These are phyloP conservation scores for Drosophila aldrichi DNA, from an alignment of 2,888 invertebrate genomes.

Conservation along the genomic window DNA sequence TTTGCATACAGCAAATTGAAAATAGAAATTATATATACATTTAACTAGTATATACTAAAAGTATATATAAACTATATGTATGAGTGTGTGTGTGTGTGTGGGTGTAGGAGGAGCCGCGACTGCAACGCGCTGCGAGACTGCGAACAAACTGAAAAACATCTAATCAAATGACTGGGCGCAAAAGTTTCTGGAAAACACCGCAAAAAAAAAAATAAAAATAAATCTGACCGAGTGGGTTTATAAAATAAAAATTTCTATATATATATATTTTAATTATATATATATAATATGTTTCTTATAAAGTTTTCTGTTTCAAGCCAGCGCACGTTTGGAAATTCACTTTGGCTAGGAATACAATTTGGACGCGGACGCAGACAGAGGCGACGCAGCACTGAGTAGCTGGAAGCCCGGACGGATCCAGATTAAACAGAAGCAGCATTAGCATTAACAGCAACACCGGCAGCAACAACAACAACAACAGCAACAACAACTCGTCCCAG, in stretches of 20 bases:
- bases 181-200: slow-evolving; percentile 44
- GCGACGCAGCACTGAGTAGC: slow-evolving; percentile 51
- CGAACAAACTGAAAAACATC: slow-evolving; percentile 49
- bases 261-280: slow-evolving; percentile 3
- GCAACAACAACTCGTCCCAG: slow-evolving; percentile 23
- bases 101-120: slow-evolving; percentile 32
- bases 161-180: slow-evolving; percentile 49
- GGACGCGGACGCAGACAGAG: slow-evolving; percentile 48
- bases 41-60: background rate
- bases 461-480: slow-evolving; percentile 24
- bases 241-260: background rate
- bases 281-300: slow-evolving; percentile 2
- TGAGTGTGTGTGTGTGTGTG: slow-evolving; percentile 2
- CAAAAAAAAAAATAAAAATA: slow-evolving; percentile 41
- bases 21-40: slow-evolving; percentile 20
- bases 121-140: slow-evolving; percentile 53
- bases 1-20: slow-evolving; percentile 31
- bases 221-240: slow-evolving; percentile 21
- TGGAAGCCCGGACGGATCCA: slow-evolving; percentile 16
- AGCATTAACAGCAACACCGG: slow-evolving; percentile 23
- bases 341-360: slow-evolving; percentile 26
- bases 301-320: slow-evolving; percentile 2
- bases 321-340: slow-evolving; percentile 38
- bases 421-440: slow-evolving; percentile 32
- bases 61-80: background rate